Conservation (phyloP, 2,888 invertebrate species). For the Phaonia tiefii region DNA sequence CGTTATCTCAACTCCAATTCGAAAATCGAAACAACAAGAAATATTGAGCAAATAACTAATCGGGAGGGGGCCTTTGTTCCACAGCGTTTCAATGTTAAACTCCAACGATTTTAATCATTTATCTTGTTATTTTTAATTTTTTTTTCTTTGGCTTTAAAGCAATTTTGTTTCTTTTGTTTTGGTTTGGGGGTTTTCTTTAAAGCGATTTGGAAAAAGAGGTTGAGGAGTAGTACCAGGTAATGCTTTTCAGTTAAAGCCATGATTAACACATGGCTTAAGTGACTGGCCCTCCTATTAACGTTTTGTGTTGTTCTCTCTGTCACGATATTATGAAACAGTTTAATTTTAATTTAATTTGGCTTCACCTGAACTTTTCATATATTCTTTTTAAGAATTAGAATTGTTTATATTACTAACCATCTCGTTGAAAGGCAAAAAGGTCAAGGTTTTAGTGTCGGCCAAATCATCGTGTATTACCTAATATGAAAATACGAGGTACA, state of each 20-base stretch:
- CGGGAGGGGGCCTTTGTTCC: too few relatives aligned
- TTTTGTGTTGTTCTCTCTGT: too few relatives aligned
- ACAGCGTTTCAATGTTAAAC: slow-evolving; percentile 51
- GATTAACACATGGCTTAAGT: slow-evolving; percentile 3
- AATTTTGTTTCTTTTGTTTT: background rate
- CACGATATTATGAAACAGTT: background rate
- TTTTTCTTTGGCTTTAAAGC: background rate
- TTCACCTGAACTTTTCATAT: too few relatives aligned
- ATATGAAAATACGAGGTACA: background rate
- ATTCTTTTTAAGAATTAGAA: slow-evolving; percentile 14
- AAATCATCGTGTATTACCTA: background rate
- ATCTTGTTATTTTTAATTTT: slow-evolving; percentile 14
- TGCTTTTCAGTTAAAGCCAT: background rate
- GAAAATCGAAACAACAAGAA: background rate
- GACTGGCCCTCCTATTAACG: too few relatives aligned
- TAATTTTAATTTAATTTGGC: background rate
- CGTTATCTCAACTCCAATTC: background rate
- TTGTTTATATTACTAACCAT: background rate
- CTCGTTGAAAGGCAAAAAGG: background rate
- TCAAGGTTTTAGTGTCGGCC: slow-evolving; percentile 15
- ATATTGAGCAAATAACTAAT: background rate
- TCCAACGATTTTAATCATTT: slow-evolving; percentile 36
- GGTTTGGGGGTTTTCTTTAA: background rate
- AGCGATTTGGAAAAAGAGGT: too few relatives aligned
- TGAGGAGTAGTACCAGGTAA: too few relatives aligned